Evolutionary conservation across 2,113 vertebrate species (phyloP).

Genomic region (Lichenostomus cassidix): DNA sequence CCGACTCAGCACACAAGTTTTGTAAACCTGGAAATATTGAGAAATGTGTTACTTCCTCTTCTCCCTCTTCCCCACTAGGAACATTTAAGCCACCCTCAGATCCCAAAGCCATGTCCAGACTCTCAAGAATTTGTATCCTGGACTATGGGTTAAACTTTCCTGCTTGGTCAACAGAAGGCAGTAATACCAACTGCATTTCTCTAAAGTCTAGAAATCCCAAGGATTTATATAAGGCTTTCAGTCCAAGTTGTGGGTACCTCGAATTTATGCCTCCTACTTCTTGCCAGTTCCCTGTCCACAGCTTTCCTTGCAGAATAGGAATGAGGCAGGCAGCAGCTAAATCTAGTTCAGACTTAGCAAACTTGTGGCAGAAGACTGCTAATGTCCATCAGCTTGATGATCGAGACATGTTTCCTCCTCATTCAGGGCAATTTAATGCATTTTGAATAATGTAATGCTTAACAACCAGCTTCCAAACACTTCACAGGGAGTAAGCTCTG

Average conservation of each 20-base stretch:
- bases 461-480: neutral
- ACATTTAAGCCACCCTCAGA: constrained; percentile 18
- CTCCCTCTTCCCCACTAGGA: neutral
- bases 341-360: neutral
- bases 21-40: neutral
- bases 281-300: constrained; percentile 1
- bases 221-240: constrained; percentile 16
- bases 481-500: neutral
- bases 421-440: constrained; percentile 3
- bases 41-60: neutral
- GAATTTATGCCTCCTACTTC: constrained; percentile 23
- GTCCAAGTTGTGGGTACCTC: neutral
- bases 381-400: constrained; percentile 37
- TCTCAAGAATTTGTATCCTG: neutral
- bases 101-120: constrained; percentile 7
- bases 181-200: neutral
- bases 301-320: neutral
- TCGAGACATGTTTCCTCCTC: neutral
- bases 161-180: constrained; percentile 8
- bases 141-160: neutral
- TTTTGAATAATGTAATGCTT: neutral
- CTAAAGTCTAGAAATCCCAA: neutral
- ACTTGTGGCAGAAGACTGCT: neutral
- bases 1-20: neutral
- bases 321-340: constrained; percentile 13